Evolutionary conservation across 2,113 vertebrate species (phyloP), one percentile per base, ranked within the genome.

Genomic region (Barbus barbus): DNA sequence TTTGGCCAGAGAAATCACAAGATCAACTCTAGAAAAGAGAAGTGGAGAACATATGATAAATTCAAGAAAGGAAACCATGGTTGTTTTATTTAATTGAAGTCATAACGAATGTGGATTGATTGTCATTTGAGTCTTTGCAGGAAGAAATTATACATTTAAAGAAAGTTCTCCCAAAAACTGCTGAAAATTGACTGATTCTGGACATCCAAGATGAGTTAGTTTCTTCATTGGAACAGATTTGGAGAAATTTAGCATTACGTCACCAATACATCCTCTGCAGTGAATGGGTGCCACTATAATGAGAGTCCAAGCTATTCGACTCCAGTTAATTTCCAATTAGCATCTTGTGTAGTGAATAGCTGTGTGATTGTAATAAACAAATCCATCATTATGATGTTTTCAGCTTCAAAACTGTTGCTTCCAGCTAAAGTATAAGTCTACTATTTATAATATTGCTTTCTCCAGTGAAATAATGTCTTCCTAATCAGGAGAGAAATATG

Each of bases 1-100:
- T 87, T 84, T 91, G 81, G 78, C 85, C 72, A 60, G 85, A 0
- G 85, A 83, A 48, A 86, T 86, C 84, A 94, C 48, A 81, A 84
- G 81, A 1, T 89, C 74, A 85, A 85, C 89, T 74, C 94, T 95
- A 69, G 87, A 60, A 51, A 75, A 31, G 14, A 18, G 44, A 51
- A 51, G 8, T 51, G 24, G n/a, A 51, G 41, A 51, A 31, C 73
- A 75, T 31, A 33, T 74, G n/a, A 28, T 48, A 9, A 16, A 69
- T 22, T 69, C 18, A 69, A 69, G 31, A 69, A 36, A 69, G 33
- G 20, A 36, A 20, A 67, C 16, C 8, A 22, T 20, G 16, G 63
- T 67, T 20, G 31, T 36, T 67, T 4, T 67, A 22, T 31, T 69
- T 69, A 2, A 9, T 9, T 67, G 9, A 36, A 69, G 9, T 38